phyloP scores from a whole-genome alignment of 2,888 invertebrate genomes.

The Clivina fossor region DNA sequence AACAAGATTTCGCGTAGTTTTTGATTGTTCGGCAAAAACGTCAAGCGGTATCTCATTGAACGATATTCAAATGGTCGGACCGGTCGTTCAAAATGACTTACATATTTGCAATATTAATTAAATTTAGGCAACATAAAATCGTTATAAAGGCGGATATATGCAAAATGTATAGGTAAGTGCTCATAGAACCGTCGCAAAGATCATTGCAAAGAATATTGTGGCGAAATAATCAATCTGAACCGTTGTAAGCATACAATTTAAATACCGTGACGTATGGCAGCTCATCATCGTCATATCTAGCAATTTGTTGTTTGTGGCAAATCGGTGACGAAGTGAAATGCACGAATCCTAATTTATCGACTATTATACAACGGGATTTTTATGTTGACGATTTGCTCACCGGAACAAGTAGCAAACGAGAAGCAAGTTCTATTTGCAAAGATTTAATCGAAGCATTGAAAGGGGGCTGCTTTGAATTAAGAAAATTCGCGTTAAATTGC shows the following conservation, averaged over 20 bases:
- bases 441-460: too few species aligned
- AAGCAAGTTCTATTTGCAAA: slow-evolving; percentile 3
- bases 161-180: slow-evolving; percentile 29
- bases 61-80: slow-evolving; percentile 17
- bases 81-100: slow-evolving; percentile 27
- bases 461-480: too few species aligned
- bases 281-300: slow-evolving; percentile 13
- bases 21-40: slow-evolving; percentile 1
- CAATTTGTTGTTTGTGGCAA: slow-evolving; percentile 7
- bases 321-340: slow-evolving; percentile 1
- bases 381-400: slow-evolving; percentile 21
- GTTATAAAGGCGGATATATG: slow-evolving; percentile 26
- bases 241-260: slow-evolving; percentile 13
- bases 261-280: slow-evolving; percentile 20
- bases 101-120: slow-evolving; percentile 17
- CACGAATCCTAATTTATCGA: slow-evolving; percentile 7
- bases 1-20: slow-evolving; percentile 8
- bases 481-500: too few species aligned
- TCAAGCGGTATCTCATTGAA: slow-evolving; percentile 6
- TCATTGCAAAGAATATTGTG: slow-evolving; percentile 18
- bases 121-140: slow-evolving; percentile 11
- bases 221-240: not conserved
- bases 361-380: slow-evolving; percentile 2
- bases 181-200: slow-evolving; percentile 4
- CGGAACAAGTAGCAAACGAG: not conserved